Evolutionary conservation across 2,888 invertebrate species (phyloP), one percentile per base, ranked within the genome.

Genomic region (Caenorhabditis virilis): DNA sequence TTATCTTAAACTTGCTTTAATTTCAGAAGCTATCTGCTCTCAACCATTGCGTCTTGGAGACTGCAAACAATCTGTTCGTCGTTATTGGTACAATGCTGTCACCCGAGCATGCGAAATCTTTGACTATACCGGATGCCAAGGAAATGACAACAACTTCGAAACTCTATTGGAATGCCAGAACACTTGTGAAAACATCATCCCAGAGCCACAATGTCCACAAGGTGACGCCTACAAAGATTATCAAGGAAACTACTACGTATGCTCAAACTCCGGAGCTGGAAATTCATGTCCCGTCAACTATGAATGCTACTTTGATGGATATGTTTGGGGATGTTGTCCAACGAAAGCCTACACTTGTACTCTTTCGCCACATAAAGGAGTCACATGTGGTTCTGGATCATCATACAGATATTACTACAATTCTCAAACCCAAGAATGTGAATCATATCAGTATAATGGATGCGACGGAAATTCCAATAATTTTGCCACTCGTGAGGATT

Each of bases 201-300:
- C 81, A 20, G 82, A 82, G 55, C 82, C 82, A n/a, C 79, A 80
- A 52, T 82, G 82, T 30, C 76, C 79, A 16, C 82, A 82, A 66
- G 82, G 82, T 43, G 79, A 82, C 57, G 82, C 82, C 22, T 82
- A 82, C 73, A 82, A 82, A 61, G 82, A 82, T 64, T 80, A 77
- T 49, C 78, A 80, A 57, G 82, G 82, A 48, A 82, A 80, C 65
- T 80, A 78, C 61, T 78, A 77, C 57, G 74, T 75, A 18, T 82
- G 82, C 70, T 79, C 79, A 18, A 78, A 75, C 51, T 76, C 78
- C 3, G 80, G 80, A 18, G 56, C 74, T 13, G 75, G 72, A 1
- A 77, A 78, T 57, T 64, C 69, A 11, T 79, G 79, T 42, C 78
- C 78, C 7, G 77, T 76, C 49, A 76, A 76, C 63, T 78, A 76